Base-by-base conservation (phyloP, 1,140 invertebrate genomes). In the Tetramorium simillimum region DNA sequence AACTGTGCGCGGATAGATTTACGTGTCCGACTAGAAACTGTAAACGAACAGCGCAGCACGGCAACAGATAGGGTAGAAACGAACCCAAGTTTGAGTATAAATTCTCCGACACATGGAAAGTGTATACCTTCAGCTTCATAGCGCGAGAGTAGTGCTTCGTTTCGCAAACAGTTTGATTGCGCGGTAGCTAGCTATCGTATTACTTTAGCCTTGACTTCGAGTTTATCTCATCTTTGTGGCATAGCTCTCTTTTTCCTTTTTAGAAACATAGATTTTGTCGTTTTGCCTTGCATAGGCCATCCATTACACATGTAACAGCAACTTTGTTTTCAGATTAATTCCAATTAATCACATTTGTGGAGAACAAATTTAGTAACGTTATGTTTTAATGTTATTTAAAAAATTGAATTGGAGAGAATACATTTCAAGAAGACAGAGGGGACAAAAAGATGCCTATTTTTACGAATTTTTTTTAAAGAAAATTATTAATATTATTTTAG, bases 81-180 rank as follows among this genome's bases (percentile, higher is more conserved):
- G 80, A 53, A 18, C 65, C 53, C 85, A 89, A 91, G 90, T 91
- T 91, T 86, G 84, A 88, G 90, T 90, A 91, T 91, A 91, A 91
- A 91, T 91, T 91, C 65, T 49, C 49, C 60, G 56, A 53, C 43
- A 87, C 60, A 62, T 49, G 28, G 76, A 81, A 87, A 89, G 81
- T 77, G 87, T 81, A 84, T 81, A 84, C 80, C 24, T 70, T 82
- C 60, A 62, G 51, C 24, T 88, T 75, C 75, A 24, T 60, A 28
- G 60, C 49, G 10, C n/a, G 58, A 81, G 56, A 81, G 56, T 24
- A 49, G 62, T 6, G 51, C 51, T 76, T 56, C 58, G 60, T 86
- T 89, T 28, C 72, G 75, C 89, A 89, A 91, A 91, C 86, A 87
- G 78, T 86, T 88, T 76, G 90, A 88, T 86, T 75, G 65, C 60